Conservation (phyloP, 2,113 vertebrate genomes). For the Desmodus rotundus region DNA sequence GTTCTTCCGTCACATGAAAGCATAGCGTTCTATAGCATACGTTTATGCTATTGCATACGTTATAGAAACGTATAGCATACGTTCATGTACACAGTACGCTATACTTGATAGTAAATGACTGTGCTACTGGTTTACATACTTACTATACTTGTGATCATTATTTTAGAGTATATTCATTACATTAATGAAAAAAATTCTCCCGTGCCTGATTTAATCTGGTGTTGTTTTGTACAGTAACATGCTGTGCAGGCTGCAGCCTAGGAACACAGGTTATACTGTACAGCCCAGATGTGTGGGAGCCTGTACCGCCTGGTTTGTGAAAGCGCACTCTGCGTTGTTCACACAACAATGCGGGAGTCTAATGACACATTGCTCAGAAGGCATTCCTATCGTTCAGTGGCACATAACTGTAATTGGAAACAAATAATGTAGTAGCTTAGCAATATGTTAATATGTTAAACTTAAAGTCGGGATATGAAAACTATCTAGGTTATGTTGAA, state of each 20-base stretch:
- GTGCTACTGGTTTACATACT: neutral
- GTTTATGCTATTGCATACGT: too few species aligned
- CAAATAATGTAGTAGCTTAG: neutral
- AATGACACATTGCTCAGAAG: neutral
- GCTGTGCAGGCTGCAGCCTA: neutral
- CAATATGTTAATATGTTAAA: neutral
- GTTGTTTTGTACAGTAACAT: neutral
- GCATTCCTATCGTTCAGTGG: neutral
- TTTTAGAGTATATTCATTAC: neutral
- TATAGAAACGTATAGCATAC: too few species aligned
- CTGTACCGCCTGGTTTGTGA: neutral
- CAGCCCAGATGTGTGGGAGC: too few species aligned
- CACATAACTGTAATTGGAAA: neutral
- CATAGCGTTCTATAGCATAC: too few species aligned
- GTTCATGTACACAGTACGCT: neutral
- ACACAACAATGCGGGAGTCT: neutral
- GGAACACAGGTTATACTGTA: neutral
- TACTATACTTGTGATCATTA: neutral
- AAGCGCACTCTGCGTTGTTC: neutral
- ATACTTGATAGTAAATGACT: neutral
- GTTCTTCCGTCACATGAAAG: neutral
- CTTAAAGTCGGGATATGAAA: constrained; percentile 7
- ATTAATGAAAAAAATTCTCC: neutral
- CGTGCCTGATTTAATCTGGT: neutral
- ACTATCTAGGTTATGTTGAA: neutral